Conservation (phyloP, 1,140 invertebrate species). For the Leptinotarsa undecemlineata region DNA sequence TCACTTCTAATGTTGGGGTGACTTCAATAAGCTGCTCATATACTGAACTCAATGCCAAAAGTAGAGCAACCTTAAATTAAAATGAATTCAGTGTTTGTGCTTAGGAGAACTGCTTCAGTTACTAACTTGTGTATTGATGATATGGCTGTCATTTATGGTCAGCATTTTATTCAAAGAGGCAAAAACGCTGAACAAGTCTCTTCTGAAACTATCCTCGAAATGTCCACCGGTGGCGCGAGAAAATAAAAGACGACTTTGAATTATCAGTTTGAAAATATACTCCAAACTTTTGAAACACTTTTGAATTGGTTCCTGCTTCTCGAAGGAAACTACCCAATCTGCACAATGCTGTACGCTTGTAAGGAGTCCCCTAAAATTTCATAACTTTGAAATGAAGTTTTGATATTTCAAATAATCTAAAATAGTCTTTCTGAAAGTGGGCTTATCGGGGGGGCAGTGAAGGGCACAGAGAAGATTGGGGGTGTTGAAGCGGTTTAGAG, state of each 20-base stretch:
- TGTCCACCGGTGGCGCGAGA: constrained; percentile 84
- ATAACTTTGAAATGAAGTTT: not conserved
- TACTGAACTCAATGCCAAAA: constrained; percentile 57
- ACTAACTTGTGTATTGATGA: constrained; percentile 76
- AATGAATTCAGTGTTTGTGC: not conserved
- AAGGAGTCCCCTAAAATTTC: constrained; percentile 70
- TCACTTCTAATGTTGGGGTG: constrained; percentile 67
- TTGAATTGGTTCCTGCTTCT: constrained; percentile 85
- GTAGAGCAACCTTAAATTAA: constrained; percentile 46
- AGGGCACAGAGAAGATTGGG: too few species aligned
- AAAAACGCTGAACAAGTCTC: constrained; percentile 77
- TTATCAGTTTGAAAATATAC: constrained; percentile 94
- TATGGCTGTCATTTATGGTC: constrained; percentile 70
- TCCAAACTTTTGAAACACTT: constrained; percentile 90
- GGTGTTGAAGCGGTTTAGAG: too few species aligned
- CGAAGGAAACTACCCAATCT: constrained; percentile 80
- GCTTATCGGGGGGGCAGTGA: too few species aligned
- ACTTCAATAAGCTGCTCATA: constrained; percentile 67
- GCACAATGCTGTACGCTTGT: constrained; percentile 90
- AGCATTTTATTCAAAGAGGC: constrained; percentile 77
- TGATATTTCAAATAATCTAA: not conserved
- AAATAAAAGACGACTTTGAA: constrained; percentile 88
- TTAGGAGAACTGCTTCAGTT: not conserved
- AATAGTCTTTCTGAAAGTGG: not conserved
- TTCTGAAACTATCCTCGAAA: constrained; percentile 82